Percentiles rank a stretch among this genome's conserved stretches.
Evolutionary conservation across 2,113 vertebrate genomes (phyloP).

Genomic region (Tetraodon nigroviridis): DNA sequence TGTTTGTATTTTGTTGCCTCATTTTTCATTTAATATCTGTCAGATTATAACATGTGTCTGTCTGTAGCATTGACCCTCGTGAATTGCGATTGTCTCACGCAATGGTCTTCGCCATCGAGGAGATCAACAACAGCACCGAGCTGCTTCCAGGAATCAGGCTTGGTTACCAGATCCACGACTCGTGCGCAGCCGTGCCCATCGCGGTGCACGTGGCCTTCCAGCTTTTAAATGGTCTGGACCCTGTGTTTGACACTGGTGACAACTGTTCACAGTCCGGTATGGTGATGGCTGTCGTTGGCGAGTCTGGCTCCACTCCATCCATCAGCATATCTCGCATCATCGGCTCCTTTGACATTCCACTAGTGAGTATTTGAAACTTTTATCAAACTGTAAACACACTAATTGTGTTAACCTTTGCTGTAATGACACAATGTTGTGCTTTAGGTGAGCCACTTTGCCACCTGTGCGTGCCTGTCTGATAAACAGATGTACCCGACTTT

Average conservation of each 20-base stretch:
- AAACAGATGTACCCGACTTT: conserved; percentile 66
- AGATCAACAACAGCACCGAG: conserved; percentile 70
- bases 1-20: neutral
- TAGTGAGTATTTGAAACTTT: conserved; percentile 44
- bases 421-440: neutral
- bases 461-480: conserved; percentile 71
- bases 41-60: neutral
- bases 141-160: conserved; percentile 62
- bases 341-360: conserved; percentile 63
- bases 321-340: conserved; percentile 64
- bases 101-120: conserved; percentile 68
- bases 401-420: neutral
- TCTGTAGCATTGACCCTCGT: conserved; percentile 49
- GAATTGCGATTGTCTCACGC: conserved; percentile 62
- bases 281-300: conserved; percentile 57
- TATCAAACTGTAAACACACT: neutral
- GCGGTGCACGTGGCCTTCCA: conserved; percentile 57
- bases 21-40: neutral
- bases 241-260: neutral
- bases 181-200: conserved; percentile 52
- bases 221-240: conserved; percentile 50
- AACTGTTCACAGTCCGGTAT: conserved; percentile 44
- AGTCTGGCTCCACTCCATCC: conserved; percentile 67
- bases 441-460: conserved; percentile 72
- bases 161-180: conserved; percentile 69